phyloP scores from a whole-genome alignment of 2,797 vertebrate species.

The Halcyon leucocephala region DNA sequence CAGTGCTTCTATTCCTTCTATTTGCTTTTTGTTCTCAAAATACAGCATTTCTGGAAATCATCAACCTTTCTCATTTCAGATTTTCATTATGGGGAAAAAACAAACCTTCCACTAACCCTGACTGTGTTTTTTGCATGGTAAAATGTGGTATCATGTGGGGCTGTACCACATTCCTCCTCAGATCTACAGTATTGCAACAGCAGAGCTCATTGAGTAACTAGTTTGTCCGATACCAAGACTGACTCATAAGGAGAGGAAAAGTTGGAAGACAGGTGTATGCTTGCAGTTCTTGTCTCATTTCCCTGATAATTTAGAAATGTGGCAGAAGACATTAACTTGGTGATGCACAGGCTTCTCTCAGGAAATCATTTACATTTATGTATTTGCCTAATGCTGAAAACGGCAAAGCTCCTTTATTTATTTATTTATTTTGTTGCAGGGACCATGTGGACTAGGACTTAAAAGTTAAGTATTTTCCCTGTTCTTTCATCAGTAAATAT shows the following conservation, averaged over 20 bases:
- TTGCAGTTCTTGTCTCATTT: background rate
- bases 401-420: background rate
- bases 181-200: background rate
- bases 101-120: background rate
- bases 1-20: background rate
- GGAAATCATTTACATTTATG: background rate
- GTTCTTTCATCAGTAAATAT: background rate
- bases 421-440: background rate
- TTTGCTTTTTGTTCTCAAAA: background rate
- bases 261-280: background rate
- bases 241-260: background rate
- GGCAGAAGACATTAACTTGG: background rate
- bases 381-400: background rate
- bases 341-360: background rate
- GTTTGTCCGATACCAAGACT: background rate
- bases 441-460: background rate
- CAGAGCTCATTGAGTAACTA: background rate
- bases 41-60: background rate
- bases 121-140: background rate
- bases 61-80: background rate
- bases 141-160: background rate
- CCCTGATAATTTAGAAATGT: background rate
- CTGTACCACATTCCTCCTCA: background rate
- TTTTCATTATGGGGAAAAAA: rapidly evolving
- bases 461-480: background rate